Conservation (phyloP, 2,113 vertebrate genomes). For the Vireo altiloquus region DNA sequence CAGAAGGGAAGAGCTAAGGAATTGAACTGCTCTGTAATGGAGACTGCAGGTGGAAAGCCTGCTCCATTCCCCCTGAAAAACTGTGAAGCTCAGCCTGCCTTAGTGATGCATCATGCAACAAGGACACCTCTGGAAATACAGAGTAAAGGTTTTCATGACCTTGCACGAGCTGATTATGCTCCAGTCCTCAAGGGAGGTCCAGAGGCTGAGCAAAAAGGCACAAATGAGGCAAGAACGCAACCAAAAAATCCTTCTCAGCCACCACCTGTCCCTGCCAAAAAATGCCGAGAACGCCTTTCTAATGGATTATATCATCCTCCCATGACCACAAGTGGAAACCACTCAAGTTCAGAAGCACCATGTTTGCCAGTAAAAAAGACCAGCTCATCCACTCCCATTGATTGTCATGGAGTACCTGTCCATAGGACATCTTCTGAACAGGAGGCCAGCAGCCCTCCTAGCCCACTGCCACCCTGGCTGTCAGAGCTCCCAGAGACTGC, state of each 20-base stretch:
- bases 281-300: constrained; percentile 87
- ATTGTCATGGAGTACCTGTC: constrained; percentile 51
- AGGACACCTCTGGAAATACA: constrained; percentile 67
- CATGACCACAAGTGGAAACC: constrained; percentile 9
- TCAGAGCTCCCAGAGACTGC: constrained; percentile 72
- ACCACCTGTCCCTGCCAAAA: constrained; percentile 94
- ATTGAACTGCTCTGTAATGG: neutral
- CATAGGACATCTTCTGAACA: constrained; percentile 58
- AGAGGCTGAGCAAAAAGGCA: constrained; percentile 53
- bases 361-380: constrained; percentile 79
- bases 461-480: constrained; percentile 84
- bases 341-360: constrained; percentile 72
- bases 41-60: neutral
- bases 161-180: constrained; percentile 40
- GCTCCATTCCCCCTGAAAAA: constrained; percentile 5
- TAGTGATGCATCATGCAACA: constrained; percentile 12
- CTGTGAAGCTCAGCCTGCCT: constrained; percentile 45
- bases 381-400: constrained; percentile 59
- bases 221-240: constrained; percentile 72
- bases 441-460: constrained; percentile 67
- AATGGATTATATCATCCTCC: constrained; percentile 83
- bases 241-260: constrained; percentile 87
- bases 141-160: constrained; percentile 53
- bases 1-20: constrained; percentile 58
- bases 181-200: constrained; percentile 55